phyloP scores from a whole-genome alignment of 2,888 invertebrate genomes.

The Ophion ventricosus region DNA sequence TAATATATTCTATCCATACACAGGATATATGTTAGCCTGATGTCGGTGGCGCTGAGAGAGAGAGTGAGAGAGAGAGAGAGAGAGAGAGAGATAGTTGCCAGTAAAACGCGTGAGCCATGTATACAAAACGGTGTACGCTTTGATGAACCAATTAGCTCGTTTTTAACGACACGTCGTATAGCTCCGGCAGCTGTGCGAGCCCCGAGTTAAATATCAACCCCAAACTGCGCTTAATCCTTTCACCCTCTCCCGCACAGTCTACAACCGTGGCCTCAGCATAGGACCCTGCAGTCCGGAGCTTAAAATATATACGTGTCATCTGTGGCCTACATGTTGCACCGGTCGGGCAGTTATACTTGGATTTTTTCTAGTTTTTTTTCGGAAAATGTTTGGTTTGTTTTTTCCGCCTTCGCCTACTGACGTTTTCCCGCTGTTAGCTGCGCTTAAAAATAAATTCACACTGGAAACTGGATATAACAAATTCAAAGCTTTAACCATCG shows the following conservation, averaged over 20 bases:
- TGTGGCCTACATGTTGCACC: conserved; percentile 21
- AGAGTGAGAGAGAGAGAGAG: conserved; percentile 15
- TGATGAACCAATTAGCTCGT: conserved; percentile 78
- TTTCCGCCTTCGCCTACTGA: too few species aligned
- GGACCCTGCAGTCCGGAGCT: conserved; percentile 29
- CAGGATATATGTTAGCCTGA: conserved; percentile 25
- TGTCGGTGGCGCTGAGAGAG: conserved; percentile 5
- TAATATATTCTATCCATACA: neutral
- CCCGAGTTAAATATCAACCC: conserved; percentile 77
- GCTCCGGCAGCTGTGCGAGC: conserved; percentile 73
- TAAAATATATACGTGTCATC: conserved; percentile 40
- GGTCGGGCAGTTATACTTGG: neutral
- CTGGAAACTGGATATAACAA: too few species aligned
- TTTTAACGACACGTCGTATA: conserved; percentile 76
- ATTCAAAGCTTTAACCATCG: too few species aligned
- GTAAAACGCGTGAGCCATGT: conserved; percentile 35
- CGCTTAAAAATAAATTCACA: too few species aligned
- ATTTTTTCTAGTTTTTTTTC: neutral
- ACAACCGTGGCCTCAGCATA: conserved; percentile 30
- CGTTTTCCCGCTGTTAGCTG: too few species aligned
- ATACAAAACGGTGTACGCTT: conserved; percentile 71
- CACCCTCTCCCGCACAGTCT: conserved; percentile 52
- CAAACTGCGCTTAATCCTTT: conserved; percentile 74
- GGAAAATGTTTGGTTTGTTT: too few species aligned
- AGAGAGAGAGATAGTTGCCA: conserved; percentile 16